Percentiles rank a stretch among this genome's conserved stretches.
Conservation (phyloP, 2,797 vertebrate species). For the Cryptoblepharus egeriae region DNA sequence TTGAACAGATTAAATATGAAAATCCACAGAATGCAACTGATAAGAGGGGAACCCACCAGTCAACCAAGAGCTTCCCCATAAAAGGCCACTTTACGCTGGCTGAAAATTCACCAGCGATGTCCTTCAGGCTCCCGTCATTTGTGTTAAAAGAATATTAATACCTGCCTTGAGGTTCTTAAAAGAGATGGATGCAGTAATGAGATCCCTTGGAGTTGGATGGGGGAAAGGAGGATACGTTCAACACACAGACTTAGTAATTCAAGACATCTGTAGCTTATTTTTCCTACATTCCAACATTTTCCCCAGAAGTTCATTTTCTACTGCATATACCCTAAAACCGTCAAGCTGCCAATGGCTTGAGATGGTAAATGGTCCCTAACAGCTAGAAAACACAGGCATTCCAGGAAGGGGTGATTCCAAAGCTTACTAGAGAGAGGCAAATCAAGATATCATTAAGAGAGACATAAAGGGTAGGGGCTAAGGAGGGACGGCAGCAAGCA, state of each 20-base stretch:
- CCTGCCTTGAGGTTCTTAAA: not conserved
- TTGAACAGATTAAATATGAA: not conserved
- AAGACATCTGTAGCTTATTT: conserved; percentile 33
- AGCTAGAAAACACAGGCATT: conserved; percentile 23
- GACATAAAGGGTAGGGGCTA: too few species aligned
- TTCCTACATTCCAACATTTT: conserved; percentile 12
- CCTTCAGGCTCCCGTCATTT: conserved; percentile 5
- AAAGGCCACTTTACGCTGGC: not conserved
- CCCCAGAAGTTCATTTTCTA: conserved; percentile 27
- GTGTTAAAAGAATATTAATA: conserved; percentile 35
- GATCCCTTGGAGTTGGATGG: conserved; percentile 31
- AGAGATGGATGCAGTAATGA: conserved; percentile 40
- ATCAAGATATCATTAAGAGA: too few species aligned
- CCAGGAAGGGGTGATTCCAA: conserved; percentile 35
- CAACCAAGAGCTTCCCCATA: not conserved
- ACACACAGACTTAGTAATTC: conserved; percentile 44
- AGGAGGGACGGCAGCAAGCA: too few species aligned
- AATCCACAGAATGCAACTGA: not conserved
- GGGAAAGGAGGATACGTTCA: not conserved
- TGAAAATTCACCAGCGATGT: conserved; percentile 1
- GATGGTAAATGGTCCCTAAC: conserved; percentile 11
- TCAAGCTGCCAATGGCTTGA: conserved; percentile 8
- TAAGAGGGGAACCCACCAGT: not conserved
- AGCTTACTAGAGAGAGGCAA: not conserved
- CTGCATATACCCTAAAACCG: conserved; percentile 26